Percentiles rank a stretch among this genome's conserved stretches.
phyloP scores from a whole-genome alignment of 2,888 invertebrate species.

The Timema podura region DNA sequence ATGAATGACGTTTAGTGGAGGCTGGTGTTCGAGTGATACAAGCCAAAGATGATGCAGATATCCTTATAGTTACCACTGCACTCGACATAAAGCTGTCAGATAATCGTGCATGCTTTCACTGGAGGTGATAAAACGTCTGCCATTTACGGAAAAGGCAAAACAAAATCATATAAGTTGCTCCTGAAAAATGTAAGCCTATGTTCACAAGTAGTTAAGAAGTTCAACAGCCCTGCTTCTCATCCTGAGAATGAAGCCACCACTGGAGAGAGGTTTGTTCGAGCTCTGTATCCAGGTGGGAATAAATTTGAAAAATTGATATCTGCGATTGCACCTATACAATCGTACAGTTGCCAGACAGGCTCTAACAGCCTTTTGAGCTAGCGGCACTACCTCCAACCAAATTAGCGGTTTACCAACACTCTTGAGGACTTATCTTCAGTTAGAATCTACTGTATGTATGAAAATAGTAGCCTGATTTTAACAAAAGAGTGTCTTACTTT shows the following conservation, averaged over 20 bases:
- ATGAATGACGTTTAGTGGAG: background rate
- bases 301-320: constrained; percentile 5
- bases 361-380: background rate
- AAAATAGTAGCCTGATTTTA: background rate
- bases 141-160: constrained; percentile 5
- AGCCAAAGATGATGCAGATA: background rate
- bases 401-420: constrained; percentile 1
- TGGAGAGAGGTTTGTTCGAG: background rate
- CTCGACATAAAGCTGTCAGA: background rate
- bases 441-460: background rate
- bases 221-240: background rate
- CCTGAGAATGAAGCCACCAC: background rate
- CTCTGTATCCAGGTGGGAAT: background rate
- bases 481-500: background rate
- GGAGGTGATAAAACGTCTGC: constrained; percentile 14
- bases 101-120: background rate
- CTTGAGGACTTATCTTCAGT: constrained; percentile 8
- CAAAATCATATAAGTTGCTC: background rate
- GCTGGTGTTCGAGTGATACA: background rate
- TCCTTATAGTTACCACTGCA: background rate
- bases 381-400: background rate
- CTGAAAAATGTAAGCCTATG: background rate
- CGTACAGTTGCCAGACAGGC: background rate
- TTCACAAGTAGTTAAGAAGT: background rate
- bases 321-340: background rate